These are phyloP conservation scores for Poeciliopsis gracilis DNA, from an alignment of 2,797 vertebrate species.

Conservation along the genomic window DNA sequence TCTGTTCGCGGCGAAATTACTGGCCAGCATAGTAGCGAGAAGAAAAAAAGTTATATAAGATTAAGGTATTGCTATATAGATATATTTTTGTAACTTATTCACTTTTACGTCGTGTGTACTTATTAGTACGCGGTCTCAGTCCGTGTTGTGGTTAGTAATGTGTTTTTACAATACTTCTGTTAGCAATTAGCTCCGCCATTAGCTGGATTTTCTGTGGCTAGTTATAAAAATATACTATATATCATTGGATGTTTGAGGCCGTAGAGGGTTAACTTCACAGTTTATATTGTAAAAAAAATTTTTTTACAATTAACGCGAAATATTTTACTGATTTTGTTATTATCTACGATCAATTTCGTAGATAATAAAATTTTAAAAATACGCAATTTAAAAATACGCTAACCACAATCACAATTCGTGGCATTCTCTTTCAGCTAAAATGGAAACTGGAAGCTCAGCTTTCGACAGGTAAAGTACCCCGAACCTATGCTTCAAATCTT, in stretches of 20 bases:
- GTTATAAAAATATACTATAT: not conserved
- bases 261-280: not conserved
- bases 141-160: not conserved
- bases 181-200: not conserved
- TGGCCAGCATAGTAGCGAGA: not conserved
- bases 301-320: not conserved
- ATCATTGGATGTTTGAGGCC: not conserved
- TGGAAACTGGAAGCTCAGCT: conserved; percentile 9
- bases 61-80: not conserved
- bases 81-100: not conserved
- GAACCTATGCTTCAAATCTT: not conserved
- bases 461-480: conserved; percentile 54
- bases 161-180: not conserved
- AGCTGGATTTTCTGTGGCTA: not conserved
- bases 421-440: conserved; percentile 4
- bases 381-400: not conserved
- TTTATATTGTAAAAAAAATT: not conserved
- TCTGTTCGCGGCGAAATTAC: not conserved
- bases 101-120: not conserved
- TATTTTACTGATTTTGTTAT: not conserved
- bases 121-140: too few species aligned
- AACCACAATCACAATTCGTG: not conserved
- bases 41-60: not conserved
- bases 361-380: too few species aligned
- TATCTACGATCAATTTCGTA: not conserved